phyloP scores from a whole-genome alignment of 2,797 vertebrate genomes.

The Synaphobranchus kaupii region DNA sequence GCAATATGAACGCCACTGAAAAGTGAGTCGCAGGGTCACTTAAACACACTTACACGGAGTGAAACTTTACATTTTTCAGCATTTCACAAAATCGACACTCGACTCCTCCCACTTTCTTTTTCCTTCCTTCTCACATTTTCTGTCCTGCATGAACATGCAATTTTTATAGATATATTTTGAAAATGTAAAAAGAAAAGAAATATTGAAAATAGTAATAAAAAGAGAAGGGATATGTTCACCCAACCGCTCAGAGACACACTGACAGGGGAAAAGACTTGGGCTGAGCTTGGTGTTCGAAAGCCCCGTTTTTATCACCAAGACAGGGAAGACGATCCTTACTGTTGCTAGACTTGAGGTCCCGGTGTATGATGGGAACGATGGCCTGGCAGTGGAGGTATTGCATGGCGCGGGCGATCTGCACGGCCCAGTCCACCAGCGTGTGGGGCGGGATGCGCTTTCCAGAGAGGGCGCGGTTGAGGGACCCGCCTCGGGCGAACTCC shows the following conservation, averaged over 20 bases:
- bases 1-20: neutral
- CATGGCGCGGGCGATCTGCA: conserved; percentile 94
- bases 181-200: neutral
- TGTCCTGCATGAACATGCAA: neutral
- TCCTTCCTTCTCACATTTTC: neutral
- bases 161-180: too few species aligned
- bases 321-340: conserved; percentile 76
- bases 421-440: conserved; percentile 95
- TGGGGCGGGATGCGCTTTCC: conserved; percentile 93
- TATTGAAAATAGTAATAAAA: neutral
- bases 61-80: neutral
- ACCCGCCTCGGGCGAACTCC: conserved; percentile 92
- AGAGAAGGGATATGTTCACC: neutral
- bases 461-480: conserved; percentile 89
- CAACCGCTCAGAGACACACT: neutral
- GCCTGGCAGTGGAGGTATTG: conserved; percentile 92
- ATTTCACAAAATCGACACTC: neutral
- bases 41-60: neutral
- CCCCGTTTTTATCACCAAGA: neutral
- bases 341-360: conserved; percentile 98
- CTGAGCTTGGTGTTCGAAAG: neutral
- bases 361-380: conserved; percentile 92
- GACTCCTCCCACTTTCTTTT: neutral
- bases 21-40: neutral
- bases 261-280: neutral